Evolutionary conservation across 2,888 invertebrate species (phyloP).

Genomic region (Petrophora chlorosata): DNA sequence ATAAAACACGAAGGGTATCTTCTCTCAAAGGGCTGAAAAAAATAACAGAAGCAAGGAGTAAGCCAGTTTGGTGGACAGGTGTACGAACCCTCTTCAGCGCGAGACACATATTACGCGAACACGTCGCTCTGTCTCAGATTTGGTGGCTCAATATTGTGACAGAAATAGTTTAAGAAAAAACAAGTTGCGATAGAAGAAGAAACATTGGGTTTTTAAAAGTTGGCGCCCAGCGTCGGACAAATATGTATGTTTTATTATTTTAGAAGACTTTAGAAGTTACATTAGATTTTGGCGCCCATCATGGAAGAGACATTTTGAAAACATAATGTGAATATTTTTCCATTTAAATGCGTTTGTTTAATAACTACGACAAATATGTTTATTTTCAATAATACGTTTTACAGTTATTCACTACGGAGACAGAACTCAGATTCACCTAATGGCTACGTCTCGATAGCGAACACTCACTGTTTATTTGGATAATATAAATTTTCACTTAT

Average conservation of each 20-base stretch:
- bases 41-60: conserved; percentile 19
- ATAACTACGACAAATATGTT: too few relatives aligned
- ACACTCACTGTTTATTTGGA: too few relatives aligned
- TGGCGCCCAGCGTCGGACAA: background rate
- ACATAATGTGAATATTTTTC: too few relatives aligned
- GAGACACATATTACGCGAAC: conserved; percentile 31
- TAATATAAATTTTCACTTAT: too few relatives aligned
- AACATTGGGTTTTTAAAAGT: background rate
- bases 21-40: conserved; percentile 13
- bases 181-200: background rate
- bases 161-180: conserved; percentile 15
- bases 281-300: too few relatives aligned
- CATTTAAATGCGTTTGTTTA: too few relatives aligned
- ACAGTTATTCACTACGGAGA: too few relatives aligned
- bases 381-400: too few relatives aligned
- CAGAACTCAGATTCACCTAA: too few relatives aligned
- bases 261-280: too few relatives aligned
- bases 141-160: conserved; percentile 25
- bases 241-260: background rate
- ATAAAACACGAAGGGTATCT: background rate
- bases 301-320: too few relatives aligned
- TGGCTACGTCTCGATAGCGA: too few relatives aligned
- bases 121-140: conserved; percentile 29
- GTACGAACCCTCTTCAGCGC: conserved; percentile 31
- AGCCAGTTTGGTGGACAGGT: conserved; percentile 33